Percentiles rank a stretch among this genome's conserved stretches.
Evolutionary conservation across 2,113 vertebrate species (phyloP).

Genomic region (Brachyhypopomus occidentalis): DNA sequence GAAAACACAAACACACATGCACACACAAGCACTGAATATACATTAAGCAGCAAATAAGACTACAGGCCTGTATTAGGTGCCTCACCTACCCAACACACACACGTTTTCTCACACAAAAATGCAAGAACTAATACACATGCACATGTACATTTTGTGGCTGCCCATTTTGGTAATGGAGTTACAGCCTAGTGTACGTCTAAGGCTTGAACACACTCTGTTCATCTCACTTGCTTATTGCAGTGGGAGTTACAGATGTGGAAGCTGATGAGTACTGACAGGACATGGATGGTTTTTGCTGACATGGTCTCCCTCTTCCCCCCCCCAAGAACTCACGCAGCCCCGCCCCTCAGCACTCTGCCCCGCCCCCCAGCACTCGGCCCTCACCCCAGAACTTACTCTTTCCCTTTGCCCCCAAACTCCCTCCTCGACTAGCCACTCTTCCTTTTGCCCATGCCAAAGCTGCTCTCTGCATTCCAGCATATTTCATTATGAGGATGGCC

Average conservation of each 20-base stretch:
- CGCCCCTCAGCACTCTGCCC: conserved; percentile 46
- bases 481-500: conserved; percentile 95
- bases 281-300: conserved; percentile 79
- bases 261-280: conserved; percentile 88
- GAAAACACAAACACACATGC: background rate
- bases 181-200: too few relatives aligned
- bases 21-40: background rate
- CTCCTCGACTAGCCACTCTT: background rate
- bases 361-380: too few relatives aligned
- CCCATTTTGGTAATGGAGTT: too few relatives aligned
- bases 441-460: conserved; percentile 48
- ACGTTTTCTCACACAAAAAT: background rate
- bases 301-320: conserved; percentile 57
- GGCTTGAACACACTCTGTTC: too few relatives aligned
- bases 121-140: background rate
- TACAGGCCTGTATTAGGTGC: background rate
- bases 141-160: too few relatives aligned
- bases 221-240: background rate
- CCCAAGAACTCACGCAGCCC: conserved; percentile 62
- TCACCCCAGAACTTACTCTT: too few relatives aligned
- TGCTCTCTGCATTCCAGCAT: conserved; percentile 93
- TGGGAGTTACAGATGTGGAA: conserved; percentile 57
- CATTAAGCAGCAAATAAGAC: conserved; percentile 14
- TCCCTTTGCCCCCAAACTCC: too few relatives aligned
- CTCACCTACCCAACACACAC: background rate